Evolutionary conservation across 2,113 vertebrate genomes (phyloP).

Genomic region (Mastomys natalensis): DNA sequence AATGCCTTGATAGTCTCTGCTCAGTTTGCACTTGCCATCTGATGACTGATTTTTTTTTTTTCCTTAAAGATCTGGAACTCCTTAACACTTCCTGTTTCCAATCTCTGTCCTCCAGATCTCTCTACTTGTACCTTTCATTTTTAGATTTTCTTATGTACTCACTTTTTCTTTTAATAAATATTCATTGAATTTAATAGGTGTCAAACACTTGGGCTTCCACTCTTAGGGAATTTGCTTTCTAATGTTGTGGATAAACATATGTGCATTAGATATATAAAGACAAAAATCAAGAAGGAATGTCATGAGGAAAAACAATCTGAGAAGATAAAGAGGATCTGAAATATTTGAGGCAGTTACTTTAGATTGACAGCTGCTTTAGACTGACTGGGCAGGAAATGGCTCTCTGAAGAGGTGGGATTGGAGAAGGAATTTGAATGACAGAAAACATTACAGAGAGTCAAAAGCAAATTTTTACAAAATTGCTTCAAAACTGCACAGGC

Average conservation of each 20-base stretch:
- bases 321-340: background rate
- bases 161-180: background rate
- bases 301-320: background rate
- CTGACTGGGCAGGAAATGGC: background rate
- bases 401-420: background rate
- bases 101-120: background rate
- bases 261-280: background rate
- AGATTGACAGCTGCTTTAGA: background rate
- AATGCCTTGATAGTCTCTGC: background rate
- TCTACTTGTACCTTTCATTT: background rate
- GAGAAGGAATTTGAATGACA: background rate
- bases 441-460: background rate
- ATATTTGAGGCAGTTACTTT: background rate
- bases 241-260: background rate
- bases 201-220: background rate
- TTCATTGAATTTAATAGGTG: background rate
- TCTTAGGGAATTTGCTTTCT: background rate
- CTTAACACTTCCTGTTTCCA: background rate
- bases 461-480: constrained; percentile 19
- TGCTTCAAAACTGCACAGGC: background rate
- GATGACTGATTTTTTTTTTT: background rate
- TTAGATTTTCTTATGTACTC: background rate
- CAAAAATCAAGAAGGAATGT: background rate
- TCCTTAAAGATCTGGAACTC: background rate
- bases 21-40: background rate